Evolutionary conservation across 2,113 vertebrate species (phyloP).

Genomic region (Rattus rattus): DNA sequence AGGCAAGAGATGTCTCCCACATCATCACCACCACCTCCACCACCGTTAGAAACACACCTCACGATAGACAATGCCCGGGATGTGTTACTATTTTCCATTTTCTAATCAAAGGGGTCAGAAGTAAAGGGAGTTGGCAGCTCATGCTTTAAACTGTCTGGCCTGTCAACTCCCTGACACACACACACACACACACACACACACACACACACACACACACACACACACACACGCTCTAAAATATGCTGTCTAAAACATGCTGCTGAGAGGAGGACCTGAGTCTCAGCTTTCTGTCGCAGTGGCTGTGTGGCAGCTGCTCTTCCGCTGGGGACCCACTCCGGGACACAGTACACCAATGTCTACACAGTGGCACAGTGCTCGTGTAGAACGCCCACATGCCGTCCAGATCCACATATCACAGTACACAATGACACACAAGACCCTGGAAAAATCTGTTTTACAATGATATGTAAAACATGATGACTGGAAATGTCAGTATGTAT

Average conservation of each 20-base stretch:
- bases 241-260: neutral
- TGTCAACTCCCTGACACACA: conserved; percentile 25
- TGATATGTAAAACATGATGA: neutral
- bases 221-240: too few relatives aligned
- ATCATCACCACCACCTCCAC: neutral
- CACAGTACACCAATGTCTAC: neutral
- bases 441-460: neutral
- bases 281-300: neutral
- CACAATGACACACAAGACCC: neutral
- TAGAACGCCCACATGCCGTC: neutral
- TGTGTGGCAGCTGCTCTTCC: neutral
- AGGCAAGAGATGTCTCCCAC: conserved; percentile 28
- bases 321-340: neutral
- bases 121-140: neutral
- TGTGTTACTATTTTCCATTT: neutral
- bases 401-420: neutral
- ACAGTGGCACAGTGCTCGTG: neutral
- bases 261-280: neutral
- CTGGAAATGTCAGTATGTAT: neutral
- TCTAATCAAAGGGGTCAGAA: conserved; percentile 52
- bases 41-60: neutral
- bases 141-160: neutral
- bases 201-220: too few relatives aligned
- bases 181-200: neutral
- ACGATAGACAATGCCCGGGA: neutral